Evolutionary conservation across 2,797 vertebrate genomes (phyloP).

Genomic region (Sebastolobus alascanus): DNA sequence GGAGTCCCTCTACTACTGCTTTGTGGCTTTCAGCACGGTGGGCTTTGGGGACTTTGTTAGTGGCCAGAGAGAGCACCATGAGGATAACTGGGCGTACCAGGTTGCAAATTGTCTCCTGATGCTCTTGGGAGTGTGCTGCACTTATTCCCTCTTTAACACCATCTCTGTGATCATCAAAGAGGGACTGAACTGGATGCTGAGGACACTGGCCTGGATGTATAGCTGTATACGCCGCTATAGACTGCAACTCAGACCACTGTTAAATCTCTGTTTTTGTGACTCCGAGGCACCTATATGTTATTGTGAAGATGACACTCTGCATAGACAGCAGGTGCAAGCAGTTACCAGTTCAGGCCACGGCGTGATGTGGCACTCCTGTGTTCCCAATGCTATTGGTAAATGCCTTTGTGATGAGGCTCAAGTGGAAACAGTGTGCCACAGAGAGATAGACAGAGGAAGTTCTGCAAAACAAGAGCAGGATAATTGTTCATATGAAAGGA

Average conservation of each 20-base stretch:
- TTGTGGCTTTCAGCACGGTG: slow-evolving; percentile 81
- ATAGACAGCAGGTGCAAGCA: slow-evolving; percentile 21
- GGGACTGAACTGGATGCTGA: slow-evolving; percentile 71
- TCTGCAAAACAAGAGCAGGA: neutral
- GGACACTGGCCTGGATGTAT: slow-evolving; percentile 30
- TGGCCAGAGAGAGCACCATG: slow-evolving; percentile 67
- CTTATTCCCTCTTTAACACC: slow-evolving; percentile 77
- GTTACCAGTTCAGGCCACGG: slow-evolving; percentile 23
- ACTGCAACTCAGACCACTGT: slow-evolving; percentile 8
- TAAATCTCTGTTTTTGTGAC: slow-evolving; percentile 18
- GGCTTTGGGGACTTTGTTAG: slow-evolving; percentile 83
- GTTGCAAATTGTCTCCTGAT: slow-evolving; percentile 76
- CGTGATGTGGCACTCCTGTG: slow-evolving; percentile 22
- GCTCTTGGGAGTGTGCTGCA: slow-evolving; percentile 78
- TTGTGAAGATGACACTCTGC: slow-evolving; percentile 23
- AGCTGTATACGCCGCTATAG: neutral
- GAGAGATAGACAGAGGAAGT: neutral
- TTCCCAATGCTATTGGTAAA: slow-evolving; percentile 14
- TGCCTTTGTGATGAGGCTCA: slow-evolving; percentile 52
- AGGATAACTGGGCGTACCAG: slow-evolving; percentile 60
- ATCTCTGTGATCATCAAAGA: slow-evolving; percentile 77
- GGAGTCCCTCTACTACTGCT: slow-evolving; percentile 83
- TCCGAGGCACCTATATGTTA: slow-evolving; percentile 15
- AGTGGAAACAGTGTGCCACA: slow-evolving; percentile 57
- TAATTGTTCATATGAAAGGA: neutral